Conservation (phyloP, 2,797 vertebrate genomes). For the Muscicapa comitata region DNA sequence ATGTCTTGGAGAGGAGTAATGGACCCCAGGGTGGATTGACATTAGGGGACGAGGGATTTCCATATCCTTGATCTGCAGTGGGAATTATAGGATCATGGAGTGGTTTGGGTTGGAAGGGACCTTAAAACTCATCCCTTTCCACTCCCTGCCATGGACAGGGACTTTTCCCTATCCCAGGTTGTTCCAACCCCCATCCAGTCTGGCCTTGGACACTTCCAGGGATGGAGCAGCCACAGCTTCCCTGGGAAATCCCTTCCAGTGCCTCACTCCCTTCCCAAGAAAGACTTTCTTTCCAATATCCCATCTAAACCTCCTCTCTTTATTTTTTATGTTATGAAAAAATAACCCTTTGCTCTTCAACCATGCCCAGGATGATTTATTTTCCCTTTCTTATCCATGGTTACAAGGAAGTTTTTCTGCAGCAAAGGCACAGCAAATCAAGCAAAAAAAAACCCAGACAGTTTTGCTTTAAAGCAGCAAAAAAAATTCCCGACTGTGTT, state of each 20-base stretch:
- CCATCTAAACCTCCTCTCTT: not conserved
- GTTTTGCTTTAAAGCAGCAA: not conserved
- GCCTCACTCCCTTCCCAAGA: not conserved
- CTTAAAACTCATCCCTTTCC: not conserved
- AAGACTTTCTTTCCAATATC: not conserved
- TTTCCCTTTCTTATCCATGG: not conserved
- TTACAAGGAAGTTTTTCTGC: not conserved
- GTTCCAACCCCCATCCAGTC: not conserved
- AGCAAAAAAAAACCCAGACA: not conserved
- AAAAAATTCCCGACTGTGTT: not conserved
- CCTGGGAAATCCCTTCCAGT: not conserved
- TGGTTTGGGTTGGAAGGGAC: not conserved
- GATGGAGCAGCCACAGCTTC: not conserved
- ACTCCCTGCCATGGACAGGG: not conserved
- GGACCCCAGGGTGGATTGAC: not conserved
- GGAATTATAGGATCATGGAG: not conserved
- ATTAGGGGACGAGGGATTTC: accelerated
- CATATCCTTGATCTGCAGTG: not conserved
- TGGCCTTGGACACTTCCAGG: not conserved
- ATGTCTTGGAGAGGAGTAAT: not conserved
- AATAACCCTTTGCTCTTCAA: not conserved
- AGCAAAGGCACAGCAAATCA: not conserved
- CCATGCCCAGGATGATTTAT: not conserved
- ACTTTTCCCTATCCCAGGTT: not conserved
- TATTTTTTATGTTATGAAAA: not conserved